A percentile compares a stretch with the other conserved stretches of the same genome.
These are phyloP conservation scores for Zaprionus tsacasi DNA, from an alignment of 1,140 invertebrate genomes.

Conservation along the genomic window DNA sequence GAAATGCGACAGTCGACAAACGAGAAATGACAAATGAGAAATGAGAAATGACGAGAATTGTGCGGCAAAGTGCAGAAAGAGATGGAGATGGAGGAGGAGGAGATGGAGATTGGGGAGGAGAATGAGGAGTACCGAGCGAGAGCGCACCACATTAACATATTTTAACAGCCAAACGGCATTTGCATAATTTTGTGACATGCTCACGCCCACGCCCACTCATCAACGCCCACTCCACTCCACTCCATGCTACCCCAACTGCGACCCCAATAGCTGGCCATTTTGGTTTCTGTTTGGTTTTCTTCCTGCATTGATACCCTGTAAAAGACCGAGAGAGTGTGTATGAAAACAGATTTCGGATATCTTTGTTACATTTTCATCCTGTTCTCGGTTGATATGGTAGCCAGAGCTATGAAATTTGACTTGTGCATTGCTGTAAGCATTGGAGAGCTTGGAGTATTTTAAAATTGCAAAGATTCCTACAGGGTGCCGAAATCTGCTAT, in stretches of 20 bases:
- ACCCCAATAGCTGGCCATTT: slow-evolving; percentile 32
- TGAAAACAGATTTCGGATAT: background rate
- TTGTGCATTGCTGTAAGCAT: background rate
- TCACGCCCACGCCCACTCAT: background rate
- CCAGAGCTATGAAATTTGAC: background rate
- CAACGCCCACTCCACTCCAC: background rate
- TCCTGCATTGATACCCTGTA: slow-evolving; percentile 7
- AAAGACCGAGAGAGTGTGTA: background rate
- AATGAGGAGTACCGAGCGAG: slow-evolving; percentile 4
- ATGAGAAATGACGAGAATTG: slow-evolving; percentile 31
- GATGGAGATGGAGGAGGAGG: background rate
- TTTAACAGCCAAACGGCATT: slow-evolving; percentile 74
- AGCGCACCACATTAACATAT: slow-evolving; percentile 66
- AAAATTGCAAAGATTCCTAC: too few species aligned
- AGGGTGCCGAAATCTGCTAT: too few species aligned
- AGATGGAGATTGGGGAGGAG: background rate
- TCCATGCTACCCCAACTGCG: background rate
- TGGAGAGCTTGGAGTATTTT: background rate
- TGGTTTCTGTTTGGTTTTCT: slow-evolving; percentile 17
- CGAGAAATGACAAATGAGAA: slow-evolving; percentile 20
- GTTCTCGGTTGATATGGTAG: background rate
- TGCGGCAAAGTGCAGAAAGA: slow-evolving; percentile 23
- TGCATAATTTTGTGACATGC: slow-evolving; percentile 62
- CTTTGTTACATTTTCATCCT: background rate
- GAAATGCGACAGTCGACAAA: slow-evolving; percentile 6